Evolutionary conservation across 2,113 vertebrate genomes (phyloP).

Genomic region (Xenopus laevis): DNA sequence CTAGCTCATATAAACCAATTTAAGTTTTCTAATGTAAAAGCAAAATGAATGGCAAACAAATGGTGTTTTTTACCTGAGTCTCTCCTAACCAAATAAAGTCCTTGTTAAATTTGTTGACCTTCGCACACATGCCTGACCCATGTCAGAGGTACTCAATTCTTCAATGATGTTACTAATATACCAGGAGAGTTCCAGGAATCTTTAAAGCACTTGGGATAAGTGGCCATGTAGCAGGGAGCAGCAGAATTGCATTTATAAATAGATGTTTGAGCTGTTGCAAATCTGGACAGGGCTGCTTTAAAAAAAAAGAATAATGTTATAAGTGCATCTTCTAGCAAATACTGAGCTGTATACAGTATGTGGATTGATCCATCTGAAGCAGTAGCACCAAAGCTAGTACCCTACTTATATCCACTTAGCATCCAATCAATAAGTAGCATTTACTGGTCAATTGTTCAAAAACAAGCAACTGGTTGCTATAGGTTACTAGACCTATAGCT

Average conservation of each 20-base stretch:
- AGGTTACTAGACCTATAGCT: too few species aligned
- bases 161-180: slow-evolving; percentile 28
- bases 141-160: slow-evolving; percentile 1
- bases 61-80: slow-evolving; percentile 15
- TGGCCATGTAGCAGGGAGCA: neutral
- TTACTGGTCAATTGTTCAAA: too few species aligned
- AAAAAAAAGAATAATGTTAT: too few species aligned
- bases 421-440: too few species aligned
- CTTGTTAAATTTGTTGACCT: slow-evolving; percentile 41
- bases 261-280: neutral
- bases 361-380: too few species aligned
- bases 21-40: slow-evolving; percentile 56
- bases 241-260: neutral
- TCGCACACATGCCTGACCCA: slow-evolving; percentile 14
- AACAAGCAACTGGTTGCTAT: too few species aligned
- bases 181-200: slow-evolving; percentile 11
- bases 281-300: too few species aligned
- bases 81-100: slow-evolving; percentile 11
- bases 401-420: too few species aligned
- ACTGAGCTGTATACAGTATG: too few species aligned
- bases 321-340: too few species aligned
- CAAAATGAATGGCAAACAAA: slow-evolving; percentile 57
- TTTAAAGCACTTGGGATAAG: slow-evolving; percentile 26
- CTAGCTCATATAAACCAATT: slow-evolving; percentile 43
- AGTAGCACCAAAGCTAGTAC: too few species aligned